Percentiles rank a stretch among this genome's conserved stretches.
These are phyloP conservation scores for Melanostoma scalare DNA, from an alignment of 2,888 invertebrate species.

Conservation along the genomic window DNA sequence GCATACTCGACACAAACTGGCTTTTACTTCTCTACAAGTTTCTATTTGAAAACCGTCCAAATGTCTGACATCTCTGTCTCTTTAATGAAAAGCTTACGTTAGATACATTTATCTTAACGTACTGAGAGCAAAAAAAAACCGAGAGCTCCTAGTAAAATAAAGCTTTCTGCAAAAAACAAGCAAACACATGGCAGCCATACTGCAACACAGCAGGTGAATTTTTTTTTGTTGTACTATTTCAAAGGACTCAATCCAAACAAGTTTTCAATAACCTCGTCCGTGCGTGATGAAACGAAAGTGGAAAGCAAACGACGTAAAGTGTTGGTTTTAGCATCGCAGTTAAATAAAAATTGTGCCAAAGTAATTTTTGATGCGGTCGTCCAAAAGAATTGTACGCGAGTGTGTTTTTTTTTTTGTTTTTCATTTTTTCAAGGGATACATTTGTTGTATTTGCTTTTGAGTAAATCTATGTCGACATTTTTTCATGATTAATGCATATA, in stretches of 20 bases:
- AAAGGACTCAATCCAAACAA: constrained; percentile 56
- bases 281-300: constrained; percentile 24
- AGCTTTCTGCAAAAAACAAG: constrained; percentile 53
- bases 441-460: neutral
- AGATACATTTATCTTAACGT: too few relatives aligned
- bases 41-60: too few relatives aligned
- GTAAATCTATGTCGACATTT: neutral
- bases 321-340: neutral
- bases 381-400: neutral
- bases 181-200: constrained; percentile 52
- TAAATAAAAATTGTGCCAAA: too few relatives aligned
- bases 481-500: constrained; percentile 11
- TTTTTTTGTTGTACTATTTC: constrained; percentile 11
- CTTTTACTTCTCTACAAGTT: too few relatives aligned
- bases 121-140: constrained; percentile 2
- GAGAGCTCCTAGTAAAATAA: constrained; percentile 1
- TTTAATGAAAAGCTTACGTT: constrained; percentile 2
- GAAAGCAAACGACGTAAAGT: constrained; percentile 19
- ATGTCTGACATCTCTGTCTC: too few relatives aligned
- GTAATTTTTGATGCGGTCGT: too few relatives aligned
- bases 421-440: neutral
- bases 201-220: constrained; percentile 59
- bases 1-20: too few relatives aligned
- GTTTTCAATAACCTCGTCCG: constrained; percentile 39
- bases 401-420: neutral